Evolutionary conservation across 2,113 vertebrate genomes (phyloP), one percentile per base, ranked within the genome.

Genomic region (Triplophysa tibetana): DNA sequence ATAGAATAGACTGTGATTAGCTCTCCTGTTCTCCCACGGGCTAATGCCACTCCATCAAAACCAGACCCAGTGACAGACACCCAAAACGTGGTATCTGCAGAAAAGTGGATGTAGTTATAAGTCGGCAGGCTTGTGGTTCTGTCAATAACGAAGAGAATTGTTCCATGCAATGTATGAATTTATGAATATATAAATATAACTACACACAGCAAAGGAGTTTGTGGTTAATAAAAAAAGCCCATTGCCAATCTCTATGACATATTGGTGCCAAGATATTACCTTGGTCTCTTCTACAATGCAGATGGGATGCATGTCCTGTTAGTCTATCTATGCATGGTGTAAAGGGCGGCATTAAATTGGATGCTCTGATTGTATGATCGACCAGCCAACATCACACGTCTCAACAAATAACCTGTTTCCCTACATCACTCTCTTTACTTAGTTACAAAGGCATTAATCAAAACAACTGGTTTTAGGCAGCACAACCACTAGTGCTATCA

Each of bases 31-130:
- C 61, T 24, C 33, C 60, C 45, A 63, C 14, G 29, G 26, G 26
- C 61, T 77, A 77, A 65, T 77, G 26, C 74, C 61, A 65, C 74
- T 65, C 74, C 45, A 77, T 65, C 62, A 77, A 77, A 23, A 11
- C 19, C 17, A 38, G 24, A 65, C 24, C 24, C 5, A 38, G 38
- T 45, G 50, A 65, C n/a, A 41, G 7, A 7, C 1, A 5, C 8
- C 14, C 8, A 52, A 52, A 52, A 13, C 41, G 11, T 21, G 60
- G 33, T 29, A 74, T 41, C 41, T 74, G 13, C 11, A 2, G 50
- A 26, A 56, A 26, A 14, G 26, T 56, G 50, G 26, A 38, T 14
- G 29, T 10, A 38, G 52, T 38, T 23, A n/a, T 17, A 58, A 24
- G 69, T 50, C 6, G 17, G 8, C 69, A n/a, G 26, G 4, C 24